Evolutionary conservation across 2,888 invertebrate genomes (phyloP), one percentile per base, ranked within the genome.

Genomic region (Scaptomyza flava): DNA sequence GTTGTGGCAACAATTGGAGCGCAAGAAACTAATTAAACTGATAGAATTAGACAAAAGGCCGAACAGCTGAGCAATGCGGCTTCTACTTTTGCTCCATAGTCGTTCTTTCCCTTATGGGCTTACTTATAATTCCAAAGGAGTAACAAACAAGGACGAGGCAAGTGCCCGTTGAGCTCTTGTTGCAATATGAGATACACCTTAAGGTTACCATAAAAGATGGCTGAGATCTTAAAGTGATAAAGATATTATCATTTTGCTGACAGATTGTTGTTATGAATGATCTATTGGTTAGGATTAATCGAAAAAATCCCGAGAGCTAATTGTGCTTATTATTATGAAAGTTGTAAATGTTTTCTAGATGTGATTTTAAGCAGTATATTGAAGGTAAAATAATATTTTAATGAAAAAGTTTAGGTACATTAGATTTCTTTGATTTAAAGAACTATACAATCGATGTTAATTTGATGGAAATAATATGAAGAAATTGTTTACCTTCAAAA

Each of bases 1-100:
- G 56, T n/a, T 45, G 54, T 42, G 58, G 60, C 58, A 58, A 33
- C 77, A 85, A 81, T 73, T 79, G 87, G 71, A 87, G 82, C 79
- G 68, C 69, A 81, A 70, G 85, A 79, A 85, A 81, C 87, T 82
- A 82, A 82, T 82, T 87, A 79, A 82, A 81, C 72, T 85, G 77
- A 84, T 79, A 67, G 72, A 85, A 82, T 87, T 85, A 81, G 79
- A 82, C 84, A 82, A 81, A 71, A 81, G 87, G 70, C 76, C 62
- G 57, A 51, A 63, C 68, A 52, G 64, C 51, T 60, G 66, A 36
- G 61, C 72, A 58, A 20, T 31, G 12, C 5, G 11, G 34, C n/a
- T 36, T 12, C 12, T 33, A 17, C n/a, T n/a, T 12, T 8, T 33
- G 33, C 12, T 48, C 17, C 33, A 17, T 33, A 33, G 4, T 14